These are phyloP conservation scores for Poecile montanus DNA, from an alignment of 2,797 vertebrate genomes.

Conservation along the genomic window DNA sequence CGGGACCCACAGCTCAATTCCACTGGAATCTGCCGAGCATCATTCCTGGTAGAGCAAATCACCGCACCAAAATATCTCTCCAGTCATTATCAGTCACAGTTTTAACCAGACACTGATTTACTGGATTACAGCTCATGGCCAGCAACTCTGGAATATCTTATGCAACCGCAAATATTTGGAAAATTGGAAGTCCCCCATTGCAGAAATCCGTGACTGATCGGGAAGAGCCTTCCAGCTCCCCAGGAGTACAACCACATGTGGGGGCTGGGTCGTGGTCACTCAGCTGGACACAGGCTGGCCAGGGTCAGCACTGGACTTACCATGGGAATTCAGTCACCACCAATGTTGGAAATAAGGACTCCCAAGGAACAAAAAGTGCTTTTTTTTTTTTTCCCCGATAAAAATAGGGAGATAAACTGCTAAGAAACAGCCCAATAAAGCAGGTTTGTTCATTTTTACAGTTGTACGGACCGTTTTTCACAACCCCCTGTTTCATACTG, in stretches of 20 bases:
- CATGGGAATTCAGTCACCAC: fast-evolving
- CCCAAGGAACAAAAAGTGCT: not conserved
- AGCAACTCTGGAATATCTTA: not conserved
- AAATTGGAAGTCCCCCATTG: not conserved
- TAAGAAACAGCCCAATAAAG: not conserved
- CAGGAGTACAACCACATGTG: not conserved
- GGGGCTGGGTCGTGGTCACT: not conserved
- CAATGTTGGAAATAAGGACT: not conserved
- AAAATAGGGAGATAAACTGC: constrained; percentile 27
- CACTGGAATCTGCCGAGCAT: not conserved
- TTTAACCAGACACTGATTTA: not conserved
- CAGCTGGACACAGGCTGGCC: not conserved
- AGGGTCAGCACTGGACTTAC: not conserved
- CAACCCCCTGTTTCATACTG: fast-evolving
- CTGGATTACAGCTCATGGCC: not conserved
- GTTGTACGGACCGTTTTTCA: not conserved
- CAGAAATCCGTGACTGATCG: not conserved
- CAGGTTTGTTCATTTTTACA: not conserved
- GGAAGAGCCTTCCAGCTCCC: constrained; percentile 1
- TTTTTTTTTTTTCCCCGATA: not conserved
- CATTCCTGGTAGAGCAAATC: not conserved
- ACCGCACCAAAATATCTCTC: not conserved
- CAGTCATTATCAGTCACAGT: not conserved
- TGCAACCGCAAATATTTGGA: not conserved
- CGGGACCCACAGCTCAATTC: fast-evolving